phyloP scores from a whole-genome alignment of 2,797 vertebrate genomes.

The Danio kyathit region DNA sequence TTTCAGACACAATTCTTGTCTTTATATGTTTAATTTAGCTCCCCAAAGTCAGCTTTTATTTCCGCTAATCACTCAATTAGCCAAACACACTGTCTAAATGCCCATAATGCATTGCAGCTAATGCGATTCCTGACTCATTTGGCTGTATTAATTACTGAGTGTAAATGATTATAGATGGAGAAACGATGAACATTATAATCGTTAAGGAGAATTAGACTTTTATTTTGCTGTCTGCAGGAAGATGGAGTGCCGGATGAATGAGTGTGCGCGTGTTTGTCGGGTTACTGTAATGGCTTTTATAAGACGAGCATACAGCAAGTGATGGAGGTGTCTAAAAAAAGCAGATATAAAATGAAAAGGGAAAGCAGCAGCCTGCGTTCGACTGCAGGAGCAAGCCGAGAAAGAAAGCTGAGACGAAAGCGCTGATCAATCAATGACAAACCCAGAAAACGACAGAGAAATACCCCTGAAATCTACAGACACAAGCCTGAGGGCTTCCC shows the following conservation, averaged over 20 bases:
- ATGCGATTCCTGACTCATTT: slow-evolving; percentile 35
- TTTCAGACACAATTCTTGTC: background rate
- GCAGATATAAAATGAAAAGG: background rate
- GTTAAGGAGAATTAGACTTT: slow-evolving; percentile 36
- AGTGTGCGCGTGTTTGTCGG: background rate
- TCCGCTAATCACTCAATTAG: slow-evolving; percentile 39
- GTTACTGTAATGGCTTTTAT: background rate
- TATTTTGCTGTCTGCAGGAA: slow-evolving; percentile 11
- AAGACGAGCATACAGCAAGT: background rate
- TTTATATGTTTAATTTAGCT: slow-evolving; percentile 10
- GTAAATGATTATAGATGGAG: slow-evolving; percentile 30
- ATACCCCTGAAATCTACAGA: slow-evolving; percentile 31
- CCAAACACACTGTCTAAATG: slow-evolving; percentile 16
- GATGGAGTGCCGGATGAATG: slow-evolving; percentile 15
- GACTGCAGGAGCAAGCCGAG: background rate
- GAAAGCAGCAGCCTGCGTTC: background rate
- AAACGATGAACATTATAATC: slow-evolving; percentile 27
- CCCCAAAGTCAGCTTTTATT: slow-evolving; percentile 3
- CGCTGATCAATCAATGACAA: slow-evolving; percentile 49
- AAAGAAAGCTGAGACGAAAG: slow-evolving; percentile 13
- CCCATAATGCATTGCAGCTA: slow-evolving; percentile 27
- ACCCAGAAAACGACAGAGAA: slow-evolving; percentile 30
- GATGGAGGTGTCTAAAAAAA: background rate
- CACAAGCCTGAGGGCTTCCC: slow-evolving; percentile 25
- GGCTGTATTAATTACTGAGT: slow-evolving; percentile 26